Percentiles rank a stretch among this genome's conserved stretches.
These are phyloP conservation scores for Phania funesta DNA, from an alignment of 2,888 invertebrate species.

Conservation along the genomic window DNA sequence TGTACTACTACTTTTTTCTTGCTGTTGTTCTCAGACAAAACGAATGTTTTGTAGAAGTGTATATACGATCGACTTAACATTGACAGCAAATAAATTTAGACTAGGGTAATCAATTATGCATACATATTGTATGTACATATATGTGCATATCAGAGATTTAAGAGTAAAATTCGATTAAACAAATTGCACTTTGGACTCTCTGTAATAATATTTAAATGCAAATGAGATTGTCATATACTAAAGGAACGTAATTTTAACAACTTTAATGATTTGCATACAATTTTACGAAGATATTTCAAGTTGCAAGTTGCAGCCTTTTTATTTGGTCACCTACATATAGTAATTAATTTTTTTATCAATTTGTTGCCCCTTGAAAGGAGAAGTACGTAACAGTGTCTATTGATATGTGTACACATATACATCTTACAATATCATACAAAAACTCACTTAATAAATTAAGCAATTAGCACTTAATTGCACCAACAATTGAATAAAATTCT, in stretches of 20 bases:
- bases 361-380: no score
- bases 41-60: not conserved
- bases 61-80: conserved; percentile 44
- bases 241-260: not conserved
- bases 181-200: conserved; percentile 35
- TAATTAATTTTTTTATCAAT: no score
- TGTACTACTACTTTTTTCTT: conserved; percentile 32
- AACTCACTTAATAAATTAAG: no score
- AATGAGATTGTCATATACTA: not conserved
- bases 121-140: no score
- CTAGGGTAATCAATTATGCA: conserved; percentile 44
- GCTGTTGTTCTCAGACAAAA: conserved; percentile 17
- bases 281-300: no score
- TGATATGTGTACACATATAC: no score
- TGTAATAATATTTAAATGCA: not conserved
- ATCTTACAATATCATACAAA: no score
- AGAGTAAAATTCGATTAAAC: conserved; percentile 37
- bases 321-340: no score
- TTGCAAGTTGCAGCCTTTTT: no score
- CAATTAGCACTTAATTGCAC: no score
- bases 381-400: no score
- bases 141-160: conserved; percentile 10
- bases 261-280: not conserved
- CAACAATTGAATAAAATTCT: no score
- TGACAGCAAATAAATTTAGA: conserved; percentile 62